Percentiles rank a stretch among this genome's conserved stretches.
Conservation (phyloP, 2,888 invertebrate genomes). For the Drosophila austrosaltans region DNA sequence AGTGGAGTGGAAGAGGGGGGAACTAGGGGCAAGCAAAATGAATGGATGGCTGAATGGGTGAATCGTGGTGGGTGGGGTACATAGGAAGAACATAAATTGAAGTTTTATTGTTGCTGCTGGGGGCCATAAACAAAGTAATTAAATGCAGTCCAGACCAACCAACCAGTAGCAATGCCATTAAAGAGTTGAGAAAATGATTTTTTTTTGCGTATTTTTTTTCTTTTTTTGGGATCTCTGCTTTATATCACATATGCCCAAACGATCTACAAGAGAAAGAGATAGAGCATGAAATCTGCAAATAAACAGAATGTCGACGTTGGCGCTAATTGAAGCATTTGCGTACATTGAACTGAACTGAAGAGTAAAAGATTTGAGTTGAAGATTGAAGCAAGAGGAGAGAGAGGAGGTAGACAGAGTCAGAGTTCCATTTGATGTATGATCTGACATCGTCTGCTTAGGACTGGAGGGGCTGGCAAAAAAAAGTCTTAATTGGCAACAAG, state of each 20-base stretch:
- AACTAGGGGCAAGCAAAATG: neutral
- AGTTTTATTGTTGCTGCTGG: slow-evolving; percentile 71
- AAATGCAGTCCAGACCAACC: slow-evolving; percentile 65
- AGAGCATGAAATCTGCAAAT: slow-evolving; percentile 30
- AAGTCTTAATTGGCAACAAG: slow-evolving; percentile 65
- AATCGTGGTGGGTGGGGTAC: neutral
- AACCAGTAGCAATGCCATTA: slow-evolving; percentile 64
- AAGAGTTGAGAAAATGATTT: slow-evolving; percentile 72
- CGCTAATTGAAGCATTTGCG: slow-evolving; percentile 74
- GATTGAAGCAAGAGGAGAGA: neutral
- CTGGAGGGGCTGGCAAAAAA: neutral
- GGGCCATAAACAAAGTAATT: slow-evolving; percentile 76
- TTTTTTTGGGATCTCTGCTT: slow-evolving; percentile 48
- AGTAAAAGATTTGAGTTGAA: neutral
- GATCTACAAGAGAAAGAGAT: slow-evolving; percentile 1
- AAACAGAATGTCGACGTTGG: slow-evolving; percentile 60
- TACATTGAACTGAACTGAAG: slow-evolving; percentile 13
- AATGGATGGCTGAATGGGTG: neutral
- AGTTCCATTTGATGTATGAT: slow-evolving; percentile 14
- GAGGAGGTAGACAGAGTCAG: slow-evolving; percentile 1
- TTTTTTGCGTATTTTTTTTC: slow-evolving; percentile 22
- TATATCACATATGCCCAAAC: slow-evolving; percentile 57
- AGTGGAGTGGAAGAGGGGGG: neutral
- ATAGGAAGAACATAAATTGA: slow-evolving; percentile 62
- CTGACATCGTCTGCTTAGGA: slow-evolving; percentile 22